A percentile compares a stretch with the other conserved stretches of the same genome.
Evolutionary conservation across 2,113 vertebrate species (phyloP).

Genomic region (Cromileptes altivelis): DNA sequence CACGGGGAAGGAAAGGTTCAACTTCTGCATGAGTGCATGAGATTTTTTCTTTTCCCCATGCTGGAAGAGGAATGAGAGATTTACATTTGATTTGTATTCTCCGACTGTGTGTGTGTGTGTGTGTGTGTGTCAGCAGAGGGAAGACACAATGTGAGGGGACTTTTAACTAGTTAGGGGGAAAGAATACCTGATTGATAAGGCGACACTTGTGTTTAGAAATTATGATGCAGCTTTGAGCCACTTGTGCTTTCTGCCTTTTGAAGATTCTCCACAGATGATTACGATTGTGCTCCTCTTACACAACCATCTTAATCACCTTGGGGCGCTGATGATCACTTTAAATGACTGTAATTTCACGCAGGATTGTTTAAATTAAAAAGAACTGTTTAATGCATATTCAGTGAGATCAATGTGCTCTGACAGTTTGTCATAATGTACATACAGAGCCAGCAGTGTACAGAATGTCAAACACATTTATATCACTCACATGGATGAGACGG

Average conservation of each 20-base stretch:
- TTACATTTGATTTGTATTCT: constrained; percentile 70
- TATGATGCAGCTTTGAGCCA: constrained; percentile 39
- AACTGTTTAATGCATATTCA: constrained; percentile 1
- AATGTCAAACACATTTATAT: constrained; percentile 7
- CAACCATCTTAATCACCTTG: constrained; percentile 56
- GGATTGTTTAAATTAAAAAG: constrained; percentile 45
- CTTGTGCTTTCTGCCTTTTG: constrained; percentile 29
- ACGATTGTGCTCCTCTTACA: constrained; percentile 43
- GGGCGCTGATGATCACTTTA: constrained; percentile 49
- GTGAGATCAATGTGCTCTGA: constrained; percentile 3
- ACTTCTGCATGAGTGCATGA: constrained; percentile 26
- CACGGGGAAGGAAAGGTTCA: constrained; percentile 35
- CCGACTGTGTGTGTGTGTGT: constrained; percentile 30
- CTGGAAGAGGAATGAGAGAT: constrained; percentile 45
- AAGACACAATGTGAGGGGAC: constrained; percentile 50
- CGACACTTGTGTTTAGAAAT: constrained; percentile 38
- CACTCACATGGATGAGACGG: constrained; percentile 4
- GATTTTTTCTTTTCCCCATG: neutral
- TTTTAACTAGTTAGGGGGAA: constrained; percentile 44
- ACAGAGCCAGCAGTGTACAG: neutral
- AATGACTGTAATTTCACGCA: constrained; percentile 39
- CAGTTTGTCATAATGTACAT: neutral
- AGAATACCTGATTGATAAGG: constrained; percentile 39
- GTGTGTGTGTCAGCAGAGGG: constrained; percentile 42
- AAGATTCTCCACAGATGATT: constrained; percentile 58